Evolutionary conservation across 2,888 invertebrate genomes (phyloP).

Genomic region (Tethea ocularis): DNA sequence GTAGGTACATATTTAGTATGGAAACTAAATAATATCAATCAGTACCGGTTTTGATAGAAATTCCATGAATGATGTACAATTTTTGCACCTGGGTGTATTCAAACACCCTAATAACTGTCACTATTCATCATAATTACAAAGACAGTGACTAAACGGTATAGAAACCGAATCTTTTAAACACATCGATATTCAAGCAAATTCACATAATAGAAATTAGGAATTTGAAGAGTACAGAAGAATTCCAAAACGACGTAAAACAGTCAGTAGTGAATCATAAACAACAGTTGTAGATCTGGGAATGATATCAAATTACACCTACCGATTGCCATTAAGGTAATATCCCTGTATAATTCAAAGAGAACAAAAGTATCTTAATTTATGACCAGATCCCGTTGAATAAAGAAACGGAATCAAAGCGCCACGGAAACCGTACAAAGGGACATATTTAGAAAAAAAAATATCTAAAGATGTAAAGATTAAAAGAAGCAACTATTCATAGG

Average conservation of each 20-base stretch:
- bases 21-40: neutral
- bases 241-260: conserved; percentile 10
- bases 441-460: conserved; percentile 59
- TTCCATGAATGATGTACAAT: conserved; percentile 16
- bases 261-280: conserved; percentile 60
- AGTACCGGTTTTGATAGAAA: neutral
- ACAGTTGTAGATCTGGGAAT: conserved; percentile 56
- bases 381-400: conserved; percentile 77
- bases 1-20: neutral
- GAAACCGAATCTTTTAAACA: conserved; percentile 33
- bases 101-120: conserved; percentile 52
- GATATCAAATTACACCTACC: conserved; percentile 81
- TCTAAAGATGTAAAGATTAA: conserved; percentile 74
- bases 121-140: conserved; percentile 63
- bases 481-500: conserved; percentile 71
- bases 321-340: conserved; percentile 81
- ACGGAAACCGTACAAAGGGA: conserved; percentile 69
- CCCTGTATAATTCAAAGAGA: conserved; percentile 79
- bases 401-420: conserved; percentile 79
- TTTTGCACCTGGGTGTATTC: conserved; percentile 46
- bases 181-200: conserved; percentile 33
- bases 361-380: conserved; percentile 80
- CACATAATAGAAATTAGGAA: conserved; percentile 23
- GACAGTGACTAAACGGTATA: conserved; percentile 38
- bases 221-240: conserved; percentile 11